Evolutionary conservation across 1,140 invertebrate genomes (phyloP).

Genomic region (Goniozus legneri): DNA sequence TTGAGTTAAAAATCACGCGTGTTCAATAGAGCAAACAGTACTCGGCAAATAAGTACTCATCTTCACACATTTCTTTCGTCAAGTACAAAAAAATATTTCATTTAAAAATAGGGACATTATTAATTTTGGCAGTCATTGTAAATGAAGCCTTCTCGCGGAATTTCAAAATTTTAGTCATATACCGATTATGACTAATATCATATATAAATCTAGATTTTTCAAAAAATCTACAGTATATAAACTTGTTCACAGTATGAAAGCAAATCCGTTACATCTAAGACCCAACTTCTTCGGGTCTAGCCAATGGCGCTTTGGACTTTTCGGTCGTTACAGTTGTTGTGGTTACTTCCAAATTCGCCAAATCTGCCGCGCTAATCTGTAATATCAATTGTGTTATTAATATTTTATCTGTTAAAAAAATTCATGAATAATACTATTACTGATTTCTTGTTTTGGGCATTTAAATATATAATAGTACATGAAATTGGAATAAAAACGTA

Average conservation of each 20-base stretch:
- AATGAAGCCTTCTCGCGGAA: not conserved
- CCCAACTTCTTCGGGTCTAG: slow-evolving; percentile 49
- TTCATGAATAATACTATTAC: not conserved
- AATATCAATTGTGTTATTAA: slow-evolving; percentile 20
- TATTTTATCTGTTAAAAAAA: slow-evolving; percentile 1
- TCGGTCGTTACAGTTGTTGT: slow-evolving; percentile 52
- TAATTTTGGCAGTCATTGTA: slow-evolving; percentile 16
- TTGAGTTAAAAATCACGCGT: too few species aligned
- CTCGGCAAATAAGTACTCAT: too few species aligned
- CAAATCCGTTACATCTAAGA: slow-evolving; percentile 35
- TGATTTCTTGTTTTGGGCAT: too few species aligned
- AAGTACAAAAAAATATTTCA: slow-evolving; percentile 7
- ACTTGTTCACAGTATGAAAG: slow-evolving; percentile 16
- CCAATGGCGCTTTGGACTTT: slow-evolving; percentile 48
- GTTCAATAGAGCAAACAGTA: too few species aligned
- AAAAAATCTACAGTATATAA: slow-evolving; percentile 36
- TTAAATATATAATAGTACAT: not conserved
- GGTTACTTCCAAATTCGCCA: slow-evolving; percentile 48
- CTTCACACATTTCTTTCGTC: too few species aligned
- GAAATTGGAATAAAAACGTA: not conserved
- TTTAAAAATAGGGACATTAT: slow-evolving; percentile 9
- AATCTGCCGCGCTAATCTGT: slow-evolving; percentile 50
- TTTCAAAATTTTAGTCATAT: slow-evolving; percentile 14
- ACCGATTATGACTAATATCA: slow-evolving; percentile 17
- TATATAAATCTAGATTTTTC: slow-evolving; percentile 35